Base-by-base conservation (phyloP, 2,113 vertebrate genomes). In the Hippoglossus stenolepis region DNA sequence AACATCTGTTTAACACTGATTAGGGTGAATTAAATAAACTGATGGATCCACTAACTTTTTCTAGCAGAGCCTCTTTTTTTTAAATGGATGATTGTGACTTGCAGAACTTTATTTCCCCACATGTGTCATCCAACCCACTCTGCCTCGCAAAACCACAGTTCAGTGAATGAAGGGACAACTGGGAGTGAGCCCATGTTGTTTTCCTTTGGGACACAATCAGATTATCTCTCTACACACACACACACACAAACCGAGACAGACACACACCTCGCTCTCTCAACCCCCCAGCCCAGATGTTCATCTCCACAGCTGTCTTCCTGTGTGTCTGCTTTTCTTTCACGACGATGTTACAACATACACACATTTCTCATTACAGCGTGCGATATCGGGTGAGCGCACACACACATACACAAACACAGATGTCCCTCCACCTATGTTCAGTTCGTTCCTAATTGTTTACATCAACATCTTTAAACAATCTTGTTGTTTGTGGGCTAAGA, bases 391-490 rank as follows among this genome's bases (percentile, higher is more conserved):
- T 8, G 7, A 20, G 5, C 62, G 47, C 51, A 24, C 60, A 61
- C 2, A 65, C 45, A n/a, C 24, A 35, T 24, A 59, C 18, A 54
- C 75, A 64, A 53, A 51, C 40, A 68, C 89, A 90, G 79, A 79
- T 87, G 79, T 77, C 75, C 79, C 54, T 51, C 15, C 18, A 65
- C 40, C 70, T 86, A 78, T 79, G 53, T 84, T 82, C 77, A 43
- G 60, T 84, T 79, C 79, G 84, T 57, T 78, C 70, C 67, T 91
- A 86, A 89, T 87, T 91, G 87, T 91, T 90, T 91, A 89, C 84
- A 83, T 78, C 87, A 82, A 90, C 91, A 91, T 91, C 89, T 93
- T 92, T 90, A 89, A 92, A 65, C 88, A 74, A 85, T 92, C 90
- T 90, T 83, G 79, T 75, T 80, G 76, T 85, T 85, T 88, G 88